phyloP scores from a whole-genome alignment of 92 coral and sea anemone genomes.

The Actinernus sp. region DNA sequence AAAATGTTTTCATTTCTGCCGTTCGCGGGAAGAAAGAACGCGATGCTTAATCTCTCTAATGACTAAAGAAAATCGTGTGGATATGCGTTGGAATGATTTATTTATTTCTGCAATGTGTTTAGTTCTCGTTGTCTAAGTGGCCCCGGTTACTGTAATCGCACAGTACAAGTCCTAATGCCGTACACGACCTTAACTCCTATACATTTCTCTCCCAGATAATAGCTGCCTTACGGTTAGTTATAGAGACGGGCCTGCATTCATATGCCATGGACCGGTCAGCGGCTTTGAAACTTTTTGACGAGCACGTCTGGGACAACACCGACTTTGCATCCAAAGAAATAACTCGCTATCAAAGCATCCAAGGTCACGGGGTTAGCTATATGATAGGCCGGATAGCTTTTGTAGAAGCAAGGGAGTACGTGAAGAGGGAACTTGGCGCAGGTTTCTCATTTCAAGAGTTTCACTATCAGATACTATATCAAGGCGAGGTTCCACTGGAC shows the following conservation, averaged over 20 bases:
- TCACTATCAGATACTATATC: conserved; percentile 63
- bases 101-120: too few species aligned
- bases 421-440: conserved; percentile 52
- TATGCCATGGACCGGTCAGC: conserved; percentile 70
- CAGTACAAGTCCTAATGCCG: too few species aligned
- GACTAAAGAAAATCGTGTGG: too few species aligned
- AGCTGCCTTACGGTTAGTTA: conserved; percentile 80
- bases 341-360: conserved; percentile 50
- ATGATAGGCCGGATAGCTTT: conserved; percentile 59
- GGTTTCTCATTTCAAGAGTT: conserved; percentile 61
- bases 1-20: too few species aligned
- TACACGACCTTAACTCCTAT: too few species aligned
- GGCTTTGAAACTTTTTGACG: conserved; percentile 65
- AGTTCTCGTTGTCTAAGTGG: too few species aligned
- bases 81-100: too few species aligned
- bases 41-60: too few species aligned
- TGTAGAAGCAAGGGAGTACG: conserved; percentile 36
- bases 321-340: conserved; percentile 77
- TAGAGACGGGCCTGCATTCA: conserved; percentile 88
- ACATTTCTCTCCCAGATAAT: conserved; percentile 62
- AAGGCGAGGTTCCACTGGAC: conserved; percentile 67
- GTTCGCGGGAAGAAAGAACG: too few species aligned
- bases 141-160: too few species aligned
- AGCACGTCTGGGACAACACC: conserved; percentile 88
- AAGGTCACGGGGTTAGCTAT: conserved; percentile 58